Base-by-base conservation (phyloP, 1,140 invertebrate species). In the Metaphire vulgaris region DNA sequence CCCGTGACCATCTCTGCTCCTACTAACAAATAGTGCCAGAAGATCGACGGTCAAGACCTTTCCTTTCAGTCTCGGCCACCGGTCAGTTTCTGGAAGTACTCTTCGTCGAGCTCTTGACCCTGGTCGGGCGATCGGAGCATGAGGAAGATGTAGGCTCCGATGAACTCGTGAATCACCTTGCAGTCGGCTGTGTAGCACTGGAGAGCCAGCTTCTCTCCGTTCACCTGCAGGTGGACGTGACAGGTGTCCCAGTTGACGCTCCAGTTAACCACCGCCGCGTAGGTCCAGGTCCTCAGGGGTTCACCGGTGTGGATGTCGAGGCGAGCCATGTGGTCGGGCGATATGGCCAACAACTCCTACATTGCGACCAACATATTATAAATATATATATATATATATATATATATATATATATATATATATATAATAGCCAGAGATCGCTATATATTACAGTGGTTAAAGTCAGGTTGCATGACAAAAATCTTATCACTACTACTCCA, bases 231-330 rank as follows among this genome's bases (percentile, higher is more conserved):
- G 91, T 96, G 96, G n/a, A n/a, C 95, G 83, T 97, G 93, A 83
- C 96, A 95, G 0, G 96, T 93, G 85, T 99, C 96, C 97, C 97
- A 99, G 85, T 99, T 99, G 0, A 99, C 95, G 84, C 98, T 97
- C 97, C 97, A 99, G 14, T 96, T 83, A 71, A 98, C 97, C 92
- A 99, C 96, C 1, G 92, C 94, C 81, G 93, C 95, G 85, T 94
- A 99, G 80, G 96, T 89, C 96, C 97, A 99, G 0, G 96, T 98
- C 86, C 98, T 98, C 56, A 97, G 88, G 83, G 96, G 94, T 86
- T 99, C 96, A 0, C 97, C 96, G 69, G 91, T 92, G 80, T 90
- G 90, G 0, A 95, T 88, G 80, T 99, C 96, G 90, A 99, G 95
- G 76, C 93, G 89, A 92, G 99, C 98, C 32, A 99, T 89, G 74